Evolutionary conservation across 2,797 vertebrate genomes (phyloP), one percentile per base, ranked within the genome.

Genomic region (Liasis olivaceus): DNA sequence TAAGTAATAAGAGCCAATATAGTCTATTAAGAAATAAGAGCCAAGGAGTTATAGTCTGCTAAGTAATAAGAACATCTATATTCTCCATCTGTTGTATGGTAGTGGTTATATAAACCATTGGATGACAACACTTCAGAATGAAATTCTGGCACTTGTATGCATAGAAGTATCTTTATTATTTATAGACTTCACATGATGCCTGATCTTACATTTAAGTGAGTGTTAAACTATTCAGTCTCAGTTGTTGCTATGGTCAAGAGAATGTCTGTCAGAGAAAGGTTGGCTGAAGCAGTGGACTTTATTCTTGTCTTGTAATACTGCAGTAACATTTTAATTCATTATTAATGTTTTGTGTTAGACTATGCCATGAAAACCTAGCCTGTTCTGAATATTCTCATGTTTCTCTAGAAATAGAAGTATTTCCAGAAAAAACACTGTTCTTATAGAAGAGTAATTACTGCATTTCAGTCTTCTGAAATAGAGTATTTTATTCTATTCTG

Each of bases 151-250:
- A 92, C 92, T 96, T 96, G 94, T 91, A 88, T 88, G 0, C 31
- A 93, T 96, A 95, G 90, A 97, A 97, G 96, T 96, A 95, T 95
- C 94, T 94, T 96, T 96, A 95, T 97, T 97, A 96, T 97, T 97
- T 97, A 97, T 97, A 95, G 95, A 93, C 63, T 95, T 92, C 95
- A 91, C 95, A 93, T 95, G 95, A 93, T 93, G 95, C 66, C 93
- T 96, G 95, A 96, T 97, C 95, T 95, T 97, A 93, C 92, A 95
- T 97, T 96, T 97, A 96, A 97, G 96, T 96, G 96, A 96, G 96
- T 90, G 47, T 96, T 96, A 96, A 97, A 96, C 94, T 95, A 95
- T 95, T 92, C 93, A 94, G 93, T 92, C 94, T 96, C 93, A 94
- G 95, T 95, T 95, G 96, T 96, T 97, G 94, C 95, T 95, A 93